A percentile compares a stretch with the other conserved stretches of the same genome.
Evolutionary conservation across 1,140 invertebrate genomes (phyloP).

Genomic region (Polyergus mexicanus): DNA sequence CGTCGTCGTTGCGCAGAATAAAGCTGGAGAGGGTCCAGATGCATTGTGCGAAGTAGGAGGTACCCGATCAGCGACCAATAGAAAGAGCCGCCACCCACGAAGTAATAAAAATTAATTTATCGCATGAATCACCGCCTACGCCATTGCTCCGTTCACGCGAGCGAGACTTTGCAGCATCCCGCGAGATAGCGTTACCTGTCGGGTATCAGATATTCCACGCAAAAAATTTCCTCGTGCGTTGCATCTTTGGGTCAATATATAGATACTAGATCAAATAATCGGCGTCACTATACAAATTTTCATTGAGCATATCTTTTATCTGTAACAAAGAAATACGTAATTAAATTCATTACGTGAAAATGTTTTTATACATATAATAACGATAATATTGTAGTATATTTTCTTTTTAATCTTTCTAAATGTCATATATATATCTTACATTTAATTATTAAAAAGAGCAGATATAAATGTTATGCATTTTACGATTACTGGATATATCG

Average conservation of each 20-base stretch:
- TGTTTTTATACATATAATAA: not conserved
- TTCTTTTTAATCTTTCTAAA: not conserved
- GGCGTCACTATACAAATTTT: not conserved
- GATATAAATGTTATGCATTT: too few relatives aligned
- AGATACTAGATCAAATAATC: not conserved
- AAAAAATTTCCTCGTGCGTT: not conserved
- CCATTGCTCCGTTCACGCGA: constrained; percentile 75
- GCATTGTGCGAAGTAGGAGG: constrained; percentile 77
- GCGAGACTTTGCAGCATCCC: constrained; percentile 69
- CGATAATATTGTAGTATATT: too few relatives aligned
- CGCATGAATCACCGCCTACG: constrained; percentile 80
- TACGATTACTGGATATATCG: not conserved
- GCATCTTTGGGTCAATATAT: not conserved
- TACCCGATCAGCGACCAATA: constrained; percentile 79
- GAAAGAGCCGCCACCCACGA: constrained; percentile 81
- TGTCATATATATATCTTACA: too few relatives aligned
- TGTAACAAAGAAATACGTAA: not conserved
- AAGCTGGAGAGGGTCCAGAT: constrained; percentile 53
- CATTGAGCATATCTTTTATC: not conserved
- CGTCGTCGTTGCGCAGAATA: constrained; percentile 63
- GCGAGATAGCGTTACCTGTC: constrained; percentile 76
- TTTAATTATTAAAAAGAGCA: too few relatives aligned
- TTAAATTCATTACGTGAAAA: constrained; percentile 8
- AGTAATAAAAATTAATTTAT: constrained; percentile 83
- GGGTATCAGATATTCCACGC: constrained; percentile 69